Percentiles rank a stretch among this genome's conserved stretches.
Evolutionary conservation across 1,140 invertebrate species (phyloP).

Genomic region (Chrysoperla carnea): DNA sequence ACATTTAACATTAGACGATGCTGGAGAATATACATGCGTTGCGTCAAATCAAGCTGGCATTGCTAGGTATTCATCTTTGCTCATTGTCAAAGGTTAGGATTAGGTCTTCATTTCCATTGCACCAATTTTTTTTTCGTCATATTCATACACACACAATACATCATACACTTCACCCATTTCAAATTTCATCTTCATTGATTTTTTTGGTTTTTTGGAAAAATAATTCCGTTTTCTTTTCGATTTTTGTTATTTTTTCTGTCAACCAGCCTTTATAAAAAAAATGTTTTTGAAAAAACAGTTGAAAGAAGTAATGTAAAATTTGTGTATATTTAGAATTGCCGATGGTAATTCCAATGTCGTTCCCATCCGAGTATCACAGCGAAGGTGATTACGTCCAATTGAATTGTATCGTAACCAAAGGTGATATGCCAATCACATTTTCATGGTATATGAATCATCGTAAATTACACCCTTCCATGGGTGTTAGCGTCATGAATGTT

Average conservation of each 20-base stretch:
- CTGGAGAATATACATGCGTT: conserved; percentile 58
- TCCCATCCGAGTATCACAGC: conserved; percentile 12
- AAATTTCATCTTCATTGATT: no score
- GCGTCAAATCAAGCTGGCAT: conserved; percentile 48
- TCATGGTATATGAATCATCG: conserved; percentile 36
- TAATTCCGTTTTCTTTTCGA: no score
- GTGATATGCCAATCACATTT: conserved; percentile 43
- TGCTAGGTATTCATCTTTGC: conserved; percentile 35
- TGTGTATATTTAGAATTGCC: conserved; percentile 7
- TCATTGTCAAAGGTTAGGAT: conserved; percentile 29
- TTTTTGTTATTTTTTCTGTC: no score
- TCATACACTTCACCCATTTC: no score
- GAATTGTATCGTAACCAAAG: conserved; percentile 42
- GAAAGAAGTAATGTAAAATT: no score
- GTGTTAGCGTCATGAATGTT: conserved; percentile 27
- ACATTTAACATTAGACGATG: conserved; percentile 24
- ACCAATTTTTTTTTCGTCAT: no score
- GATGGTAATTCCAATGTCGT: conserved; percentile 11
- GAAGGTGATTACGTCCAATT: conserved; percentile 25
- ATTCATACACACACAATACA: no score
- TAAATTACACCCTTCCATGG: conserved; percentile 22
- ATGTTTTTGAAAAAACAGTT: no score
- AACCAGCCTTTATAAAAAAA: no score
- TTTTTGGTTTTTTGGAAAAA: no score
- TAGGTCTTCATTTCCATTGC: no score